Conservation (phyloP, 2,888 invertebrate species). For the Sussaba pulchella region DNA sequence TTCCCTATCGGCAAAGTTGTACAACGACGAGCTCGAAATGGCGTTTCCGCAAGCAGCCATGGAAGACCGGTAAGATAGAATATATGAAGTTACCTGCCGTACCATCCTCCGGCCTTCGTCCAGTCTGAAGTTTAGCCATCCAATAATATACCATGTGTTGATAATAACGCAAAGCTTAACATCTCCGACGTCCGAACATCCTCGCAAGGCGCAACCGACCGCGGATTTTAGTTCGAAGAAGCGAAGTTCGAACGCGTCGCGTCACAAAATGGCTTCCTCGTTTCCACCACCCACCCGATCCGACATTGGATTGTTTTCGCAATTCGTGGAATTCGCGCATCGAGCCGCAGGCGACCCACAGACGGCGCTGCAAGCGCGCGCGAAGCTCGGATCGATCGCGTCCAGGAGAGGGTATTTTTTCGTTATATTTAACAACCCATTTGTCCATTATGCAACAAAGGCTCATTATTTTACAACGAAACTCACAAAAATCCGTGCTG, state of each 20-base stretch:
- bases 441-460: slow-evolving; percentile 47
- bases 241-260: no score
- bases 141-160: neutral
- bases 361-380: slow-evolving; percentile 71
- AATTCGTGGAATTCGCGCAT: slow-evolving; percentile 9
- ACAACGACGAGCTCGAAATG: neutral
- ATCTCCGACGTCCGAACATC: neutral
- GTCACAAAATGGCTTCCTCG: no score
- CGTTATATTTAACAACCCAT: slow-evolving; percentile 72
- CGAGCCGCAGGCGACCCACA: slow-evolving; percentile 18
- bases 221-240: neutral
- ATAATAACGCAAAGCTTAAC: neutral
- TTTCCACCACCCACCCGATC: neutral
- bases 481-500: neutral
- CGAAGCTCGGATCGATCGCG: slow-evolving; percentile 79
- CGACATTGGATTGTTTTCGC: slow-evolving; percentile 9
- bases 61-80: neutral
- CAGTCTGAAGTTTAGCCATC: neutral
- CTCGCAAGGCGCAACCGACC: neutral
- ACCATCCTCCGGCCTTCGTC: neutral
- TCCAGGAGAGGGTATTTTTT: slow-evolving; percentile 76
- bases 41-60: neutral
- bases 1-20: slow-evolving; percentile 12
- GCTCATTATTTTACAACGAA: slow-evolving; percentile 65
- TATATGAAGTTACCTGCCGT: neutral